A percentile compares a stretch with the other conserved stretches of the same genome.
Evolutionary conservation across 2,888 invertebrate species (phyloP).

Genomic region (Dryadula phaetusa): DNA sequence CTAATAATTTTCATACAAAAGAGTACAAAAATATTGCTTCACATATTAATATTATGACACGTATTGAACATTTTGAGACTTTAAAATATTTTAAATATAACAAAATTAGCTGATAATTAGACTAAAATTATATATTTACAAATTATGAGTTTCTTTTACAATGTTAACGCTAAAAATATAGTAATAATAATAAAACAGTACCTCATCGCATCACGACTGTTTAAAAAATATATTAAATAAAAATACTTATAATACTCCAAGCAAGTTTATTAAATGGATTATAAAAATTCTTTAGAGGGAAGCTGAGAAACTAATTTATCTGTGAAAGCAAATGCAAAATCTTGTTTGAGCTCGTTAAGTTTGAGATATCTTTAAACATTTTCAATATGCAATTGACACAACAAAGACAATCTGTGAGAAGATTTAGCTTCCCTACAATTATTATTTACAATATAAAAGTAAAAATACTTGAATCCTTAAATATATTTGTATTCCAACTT

Average conservation of each 20-base stretch:
- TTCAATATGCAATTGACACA: background rate
- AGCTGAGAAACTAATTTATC: background rate
- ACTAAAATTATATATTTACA: no score
- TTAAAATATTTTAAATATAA: no score
- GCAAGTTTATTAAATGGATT: background rate
- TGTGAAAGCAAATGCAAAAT: background rate
- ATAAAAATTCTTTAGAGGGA: background rate
- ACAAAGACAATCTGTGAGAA: conserved; percentile 15
- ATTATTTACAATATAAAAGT: conserved; percentile 14
- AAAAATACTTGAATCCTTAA: conserved; percentile 21
- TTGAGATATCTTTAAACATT: background rate
- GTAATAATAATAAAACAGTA: background rate
- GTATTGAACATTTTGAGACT: no score
- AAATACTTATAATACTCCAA: background rate
- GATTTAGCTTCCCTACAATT: conserved; percentile 16
- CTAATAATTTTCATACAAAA: no score
- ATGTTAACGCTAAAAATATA: background rate
- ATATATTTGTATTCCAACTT: conserved; percentile 1
- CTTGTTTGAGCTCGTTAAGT: background rate
- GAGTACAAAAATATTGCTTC: no score
- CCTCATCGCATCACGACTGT: no score
- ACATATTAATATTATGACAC: no score
- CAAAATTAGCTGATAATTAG: no score
- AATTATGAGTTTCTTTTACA: no score
- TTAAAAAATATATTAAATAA: no score